Evolutionary conservation across 2,113 vertebrate genomes (phyloP).

Genomic region (Bostrychus sinensis): DNA sequence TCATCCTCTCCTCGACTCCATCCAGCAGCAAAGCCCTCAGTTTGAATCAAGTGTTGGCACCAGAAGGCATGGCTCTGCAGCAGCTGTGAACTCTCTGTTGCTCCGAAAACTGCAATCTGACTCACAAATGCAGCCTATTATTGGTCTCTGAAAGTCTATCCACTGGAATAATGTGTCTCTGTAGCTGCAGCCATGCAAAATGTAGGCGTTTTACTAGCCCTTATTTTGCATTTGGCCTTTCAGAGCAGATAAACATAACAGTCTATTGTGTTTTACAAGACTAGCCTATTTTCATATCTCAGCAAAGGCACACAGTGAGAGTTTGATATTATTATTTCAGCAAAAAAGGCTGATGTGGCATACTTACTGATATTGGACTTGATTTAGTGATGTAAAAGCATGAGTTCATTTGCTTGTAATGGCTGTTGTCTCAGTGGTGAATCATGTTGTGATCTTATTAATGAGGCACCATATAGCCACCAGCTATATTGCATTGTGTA

Average conservation of each 20-base stretch:
- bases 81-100: slow-evolving; percentile 39
- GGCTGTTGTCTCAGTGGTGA: background rate
- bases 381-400: slow-evolving; percentile 17
- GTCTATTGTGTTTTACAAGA: background rate
- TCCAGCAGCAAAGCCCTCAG: slow-evolving; percentile 10
- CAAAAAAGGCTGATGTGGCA: slow-evolving; percentile 12
- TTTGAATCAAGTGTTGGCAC: slow-evolving; percentile 42
- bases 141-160: slow-evolving; percentile 18
- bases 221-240: slow-evolving; percentile 4
- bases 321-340: background rate
- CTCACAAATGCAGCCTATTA: slow-evolving; percentile 35
- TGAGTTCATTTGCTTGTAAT: slow-evolving; percentile 7
- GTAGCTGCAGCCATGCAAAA: background rate
- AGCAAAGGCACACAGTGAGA: background rate
- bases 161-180: slow-evolving; percentile 8
- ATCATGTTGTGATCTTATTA: slow-evolving; percentile 2
- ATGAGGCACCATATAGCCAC: background rate
- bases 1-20: slow-evolving; percentile 38
- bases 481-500: no score
- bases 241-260: background rate
- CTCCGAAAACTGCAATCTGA: slow-evolving; percentile 18
- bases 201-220: background rate
- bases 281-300: background rate
- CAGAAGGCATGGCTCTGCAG: slow-evolving; percentile 39
- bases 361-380: slow-evolving; percentile 17